These are phyloP conservation scores for Amorpha juglandis DNA, from an alignment of 2,888 invertebrate species.

Conservation along the genomic window DNA sequence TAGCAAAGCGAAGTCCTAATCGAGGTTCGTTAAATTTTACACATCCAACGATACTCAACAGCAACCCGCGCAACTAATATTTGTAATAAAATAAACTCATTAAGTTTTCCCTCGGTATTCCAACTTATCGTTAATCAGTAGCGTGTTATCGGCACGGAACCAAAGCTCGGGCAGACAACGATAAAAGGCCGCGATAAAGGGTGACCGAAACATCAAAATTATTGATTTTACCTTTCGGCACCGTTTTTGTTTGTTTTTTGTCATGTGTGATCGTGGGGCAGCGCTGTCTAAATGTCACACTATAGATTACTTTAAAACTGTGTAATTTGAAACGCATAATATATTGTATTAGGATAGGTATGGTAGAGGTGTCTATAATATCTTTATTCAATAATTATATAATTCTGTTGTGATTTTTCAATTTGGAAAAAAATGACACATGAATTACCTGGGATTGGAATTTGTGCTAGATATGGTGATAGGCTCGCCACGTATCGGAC, in stretches of 20 bases:
- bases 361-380: too few species aligned
- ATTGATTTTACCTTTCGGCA: constrained; percentile 65
- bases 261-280: not conserved
- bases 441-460: too few species aligned
- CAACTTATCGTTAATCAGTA: constrained; percentile 70
- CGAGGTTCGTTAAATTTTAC: constrained; percentile 12
- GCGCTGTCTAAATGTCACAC: not conserved
- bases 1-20: constrained; percentile 1
- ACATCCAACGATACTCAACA: not conserved
- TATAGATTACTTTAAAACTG: not conserved
- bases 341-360: too few species aligned
- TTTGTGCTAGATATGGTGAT: too few species aligned
- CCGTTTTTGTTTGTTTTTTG: constrained; percentile 31
- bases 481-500: too few species aligned
- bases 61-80: constrained; percentile 32
- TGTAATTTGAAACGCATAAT: not conserved
- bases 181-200: constrained; percentile 70
- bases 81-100: constrained; percentile 46
- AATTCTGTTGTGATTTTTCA: too few species aligned
- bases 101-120: constrained; percentile 43
- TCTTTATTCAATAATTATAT: too few species aligned
- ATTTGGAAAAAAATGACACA: too few species aligned
- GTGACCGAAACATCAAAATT: constrained; percentile 63
- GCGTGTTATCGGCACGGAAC: constrained; percentile 66
- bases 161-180: constrained; percentile 60